Conservation (phyloP, 2,888 invertebrate genomes). For the Leptinotarsa tumamoca region DNA sequence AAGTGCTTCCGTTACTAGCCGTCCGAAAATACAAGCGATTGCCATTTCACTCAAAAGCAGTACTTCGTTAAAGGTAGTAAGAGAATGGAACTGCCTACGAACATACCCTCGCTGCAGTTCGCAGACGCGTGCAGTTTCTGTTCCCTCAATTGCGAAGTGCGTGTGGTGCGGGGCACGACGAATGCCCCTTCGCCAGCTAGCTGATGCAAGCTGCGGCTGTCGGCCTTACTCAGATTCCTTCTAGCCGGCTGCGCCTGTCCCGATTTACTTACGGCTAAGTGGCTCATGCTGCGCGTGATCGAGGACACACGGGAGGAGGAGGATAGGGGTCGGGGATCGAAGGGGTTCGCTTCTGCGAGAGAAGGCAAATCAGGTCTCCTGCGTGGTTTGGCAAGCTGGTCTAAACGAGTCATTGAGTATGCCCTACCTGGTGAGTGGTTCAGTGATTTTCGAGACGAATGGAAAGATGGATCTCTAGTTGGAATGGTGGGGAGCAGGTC, state of each 20-base stretch:
- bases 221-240: constrained; percentile 63
- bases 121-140: constrained; percentile 62
- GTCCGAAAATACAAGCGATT: constrained; percentile 5
- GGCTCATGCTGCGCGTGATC: constrained; percentile 81
- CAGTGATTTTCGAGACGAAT: constrained; percentile 68
- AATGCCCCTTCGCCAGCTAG: constrained; percentile 59
- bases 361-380: constrained; percentile 66
- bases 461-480: constrained; percentile 73
- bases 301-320: constrained; percentile 61
- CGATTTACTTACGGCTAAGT: constrained; percentile 71
- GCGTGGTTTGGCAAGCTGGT: constrained; percentile 83
- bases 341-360: constrained; percentile 59
- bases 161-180: constrained; percentile 62
- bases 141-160: constrained; percentile 65
- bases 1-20: background rate
- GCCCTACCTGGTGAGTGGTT: constrained; percentile 82
- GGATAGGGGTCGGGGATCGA: constrained; percentile 59
- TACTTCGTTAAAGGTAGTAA: constrained; percentile 24
- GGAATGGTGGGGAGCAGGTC: constrained; percentile 93
- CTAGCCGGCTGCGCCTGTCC: constrained; percentile 63
- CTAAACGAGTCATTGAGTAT: constrained; percentile 93
- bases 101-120: constrained; percentile 65
- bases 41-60: constrained; percentile 22
- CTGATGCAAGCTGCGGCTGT: constrained; percentile 66
- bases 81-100: constrained; percentile 27